Evolutionary conservation across 2,797 vertebrate species (phyloP).

Genomic region (Pitangus sulphuratus): DNA sequence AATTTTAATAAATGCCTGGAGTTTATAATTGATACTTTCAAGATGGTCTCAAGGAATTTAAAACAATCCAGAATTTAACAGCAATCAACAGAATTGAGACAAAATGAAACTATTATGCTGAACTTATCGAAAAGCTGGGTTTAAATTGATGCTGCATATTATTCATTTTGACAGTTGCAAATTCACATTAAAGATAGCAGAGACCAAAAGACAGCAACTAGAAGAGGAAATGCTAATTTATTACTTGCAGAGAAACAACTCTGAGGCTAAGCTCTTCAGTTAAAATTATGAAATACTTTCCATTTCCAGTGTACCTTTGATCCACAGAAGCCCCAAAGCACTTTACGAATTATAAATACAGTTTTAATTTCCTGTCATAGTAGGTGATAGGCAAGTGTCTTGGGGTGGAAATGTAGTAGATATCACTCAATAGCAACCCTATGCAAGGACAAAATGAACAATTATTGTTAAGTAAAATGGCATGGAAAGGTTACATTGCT

Average conservation of each 20-base stretch:
- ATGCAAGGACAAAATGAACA: not conserved
- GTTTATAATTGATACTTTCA: conserved; percentile 77
- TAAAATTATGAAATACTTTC: conserved; percentile 70
- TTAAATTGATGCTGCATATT: conserved; percentile 80
- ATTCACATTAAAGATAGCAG: conserved; percentile 79
- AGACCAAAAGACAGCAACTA: conserved; percentile 63
- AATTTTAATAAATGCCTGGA: conserved; percentile 75
- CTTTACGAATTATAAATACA: not conserved
- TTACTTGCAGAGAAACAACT: conserved; percentile 74
- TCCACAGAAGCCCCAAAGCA: not conserved
- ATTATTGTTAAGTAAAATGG: not conserved
- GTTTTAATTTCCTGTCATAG: not conserved
- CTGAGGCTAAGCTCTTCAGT: conserved; percentile 64
- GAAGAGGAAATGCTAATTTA: conserved; percentile 76
- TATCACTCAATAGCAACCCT: not conserved
- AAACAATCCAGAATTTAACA: conserved; percentile 78
- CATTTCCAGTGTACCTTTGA: conserved; percentile 24
- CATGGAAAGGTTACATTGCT: not conserved
- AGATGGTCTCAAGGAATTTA: conserved; percentile 77
- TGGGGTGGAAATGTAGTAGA: not conserved
- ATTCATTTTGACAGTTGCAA: conserved; percentile 83
- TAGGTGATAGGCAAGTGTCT: not conserved
- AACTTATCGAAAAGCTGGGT: conserved; percentile 75
- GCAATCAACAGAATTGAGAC: conserved; percentile 80
- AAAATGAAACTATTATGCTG: conserved; percentile 77